phyloP scores from a whole-genome alignment of 2,113 vertebrate genomes.

The Actenoides hombroni region DNA sequence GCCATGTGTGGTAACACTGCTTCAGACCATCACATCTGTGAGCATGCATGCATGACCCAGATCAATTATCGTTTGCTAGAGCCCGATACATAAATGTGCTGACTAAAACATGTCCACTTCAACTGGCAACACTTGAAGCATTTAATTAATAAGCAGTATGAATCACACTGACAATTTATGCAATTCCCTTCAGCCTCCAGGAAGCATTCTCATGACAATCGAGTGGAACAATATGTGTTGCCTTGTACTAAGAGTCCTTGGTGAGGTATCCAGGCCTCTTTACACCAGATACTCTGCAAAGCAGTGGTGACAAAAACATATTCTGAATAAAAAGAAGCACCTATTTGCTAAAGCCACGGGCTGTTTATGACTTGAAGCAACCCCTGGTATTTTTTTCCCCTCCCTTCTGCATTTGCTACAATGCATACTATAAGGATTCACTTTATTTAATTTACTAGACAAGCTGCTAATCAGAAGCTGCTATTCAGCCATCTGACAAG shows the following conservation, averaged over 20 bases:
- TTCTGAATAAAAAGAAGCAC: not conserved
- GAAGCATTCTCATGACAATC: not conserved
- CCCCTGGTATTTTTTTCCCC: not conserved
- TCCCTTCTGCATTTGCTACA: not conserved
- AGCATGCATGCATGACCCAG: not conserved
- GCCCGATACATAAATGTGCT: not conserved
- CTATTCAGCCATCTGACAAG: not conserved
- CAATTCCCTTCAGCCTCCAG: not conserved
- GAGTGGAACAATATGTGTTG: not conserved
- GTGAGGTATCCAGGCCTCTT: not conserved
- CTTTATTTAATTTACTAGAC: not conserved
- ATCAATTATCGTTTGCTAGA: not conserved
- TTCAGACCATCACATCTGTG: not conserved
- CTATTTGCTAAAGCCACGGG: not conserved
- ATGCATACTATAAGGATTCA: not conserved
- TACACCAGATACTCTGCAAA: not conserved
- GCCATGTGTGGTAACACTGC: not conserved
- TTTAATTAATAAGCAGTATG: slow-evolving; percentile 7
- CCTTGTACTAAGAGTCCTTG: accelerated
- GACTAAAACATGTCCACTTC: not conserved
- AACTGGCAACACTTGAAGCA: not conserved
- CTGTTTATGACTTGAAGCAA: not conserved
- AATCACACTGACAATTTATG: not conserved
- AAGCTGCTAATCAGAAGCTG: not conserved
- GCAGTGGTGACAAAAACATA: not conserved